A percentile compares a stretch with the other conserved stretches of the same genome.
Evolutionary conservation across 1,140 invertebrate species (phyloP).

Genomic region (Drosophila ananassae): DNA sequence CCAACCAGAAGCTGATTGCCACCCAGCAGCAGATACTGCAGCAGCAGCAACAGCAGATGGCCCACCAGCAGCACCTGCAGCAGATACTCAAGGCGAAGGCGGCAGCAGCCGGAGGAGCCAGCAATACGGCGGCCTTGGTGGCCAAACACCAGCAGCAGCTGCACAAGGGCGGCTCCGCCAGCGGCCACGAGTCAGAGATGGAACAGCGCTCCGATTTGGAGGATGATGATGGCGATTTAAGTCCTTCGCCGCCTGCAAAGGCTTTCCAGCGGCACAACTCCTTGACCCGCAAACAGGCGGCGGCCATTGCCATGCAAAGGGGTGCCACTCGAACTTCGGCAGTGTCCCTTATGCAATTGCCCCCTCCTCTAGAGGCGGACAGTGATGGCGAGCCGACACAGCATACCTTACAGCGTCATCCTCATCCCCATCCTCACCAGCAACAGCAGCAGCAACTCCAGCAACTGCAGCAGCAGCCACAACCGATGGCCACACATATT

Average conservation of each 20-base stretch:
- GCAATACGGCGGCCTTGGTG: constrained; percentile 72
- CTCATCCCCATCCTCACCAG: constrained; percentile 52
- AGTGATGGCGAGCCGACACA: constrained; percentile 86
- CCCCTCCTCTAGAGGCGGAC: constrained; percentile 90
- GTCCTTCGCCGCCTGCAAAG: constrained; percentile 83
- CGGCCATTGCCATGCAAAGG: constrained; percentile 85
- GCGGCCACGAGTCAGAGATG: constrained; percentile 69
- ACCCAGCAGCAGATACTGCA: constrained; percentile 79
- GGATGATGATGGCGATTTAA: constrained; percentile 81
- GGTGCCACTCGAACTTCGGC: constrained; percentile 84
- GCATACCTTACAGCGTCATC: constrained; percentile 13
- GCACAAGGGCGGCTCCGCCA: constrained; percentile 53
- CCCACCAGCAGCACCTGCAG: constrained; percentile 79
- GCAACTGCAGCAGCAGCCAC: constrained; percentile 49
- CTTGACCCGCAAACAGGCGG: constrained; percentile 85
- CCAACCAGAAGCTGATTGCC: constrained; percentile 76
- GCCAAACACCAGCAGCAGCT: constrained; percentile 76
- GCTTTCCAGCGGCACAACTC: constrained; percentile 86
- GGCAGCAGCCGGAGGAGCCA: constrained; percentile 69
- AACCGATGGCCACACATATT: constrained; percentile 68
- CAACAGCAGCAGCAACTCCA: constrained; percentile 54
- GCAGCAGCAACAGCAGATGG: constrained; percentile 77
- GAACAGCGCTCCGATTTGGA: constrained; percentile 77
- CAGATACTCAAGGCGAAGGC: constrained; percentile 80
- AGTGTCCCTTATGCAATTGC: constrained; percentile 91